Percentiles rank a stretch among this genome's conserved stretches.
Conservation (phyloP, 1,140 invertebrate genomes). For the Euwallacea similis region DNA sequence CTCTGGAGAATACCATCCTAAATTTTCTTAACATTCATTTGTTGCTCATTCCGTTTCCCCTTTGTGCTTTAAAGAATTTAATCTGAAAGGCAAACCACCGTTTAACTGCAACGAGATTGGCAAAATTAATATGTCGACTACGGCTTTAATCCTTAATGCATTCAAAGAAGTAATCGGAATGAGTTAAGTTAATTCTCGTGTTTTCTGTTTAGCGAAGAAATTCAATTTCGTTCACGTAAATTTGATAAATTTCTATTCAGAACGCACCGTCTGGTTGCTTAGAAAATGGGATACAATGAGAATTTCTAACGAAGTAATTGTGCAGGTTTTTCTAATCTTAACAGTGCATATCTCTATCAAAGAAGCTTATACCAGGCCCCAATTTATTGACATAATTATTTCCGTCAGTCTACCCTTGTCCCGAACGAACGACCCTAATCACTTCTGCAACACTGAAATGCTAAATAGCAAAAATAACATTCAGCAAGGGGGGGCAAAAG, state of each 20-base stretch:
- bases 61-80: constrained; percentile 6
- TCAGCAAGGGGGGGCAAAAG: neutral
- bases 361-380: neutral
- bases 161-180: constrained; percentile 20
- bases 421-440: constrained; percentile 14
- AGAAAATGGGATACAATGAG: constrained; percentile 28
- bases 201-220: constrained; percentile 28
- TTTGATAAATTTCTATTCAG: constrained; percentile 34
- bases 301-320: constrained; percentile 22
- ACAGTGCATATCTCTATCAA: neutral
- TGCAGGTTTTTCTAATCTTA: neutral
- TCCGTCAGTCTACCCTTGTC: constrained; percentile 14
- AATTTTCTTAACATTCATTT: neutral
- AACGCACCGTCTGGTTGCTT: constrained; percentile 15
- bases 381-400: constrained; percentile 20
- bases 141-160: constrained; percentile 19
- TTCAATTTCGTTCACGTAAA: constrained; percentile 30
- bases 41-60: neutral
- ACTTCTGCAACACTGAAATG: constrained; percentile 18
- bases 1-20: neutral
- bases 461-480: constrained; percentile 24
- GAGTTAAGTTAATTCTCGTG: constrained; percentile 28
- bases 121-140: constrained; percentile 10
- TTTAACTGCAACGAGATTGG: constrained; percentile 3
- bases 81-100: neutral